Base-by-base conservation (phyloP, 2,113 vertebrate genomes). In the Ictalurus punctatus region DNA sequence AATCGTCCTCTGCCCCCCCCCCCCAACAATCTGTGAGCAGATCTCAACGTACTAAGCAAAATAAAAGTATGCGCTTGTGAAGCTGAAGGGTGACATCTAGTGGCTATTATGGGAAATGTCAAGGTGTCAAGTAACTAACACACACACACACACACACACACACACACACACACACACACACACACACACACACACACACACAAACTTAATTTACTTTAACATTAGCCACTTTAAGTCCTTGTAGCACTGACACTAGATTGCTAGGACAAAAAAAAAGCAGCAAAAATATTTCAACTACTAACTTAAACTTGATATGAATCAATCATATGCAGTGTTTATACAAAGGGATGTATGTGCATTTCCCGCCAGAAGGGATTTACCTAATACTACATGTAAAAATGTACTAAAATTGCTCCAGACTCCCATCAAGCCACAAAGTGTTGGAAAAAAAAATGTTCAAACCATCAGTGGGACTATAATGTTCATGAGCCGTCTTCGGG, bases 81-180 rank as follows among this genome's bases (percentile, higher is more conserved):
- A 69, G 80, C 19, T 37, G 25, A 69, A 71, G 61, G 13, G n/a
- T 69, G 63, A 2, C 86, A 87, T 82, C 86, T 87, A 81, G 63
- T 87, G 86, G 86, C 19, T 69, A 23, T n/a, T 69, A 8, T 19
- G 10, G n/a, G 34, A 86, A n/a, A 10, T 67, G 76, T 56, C 7
- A 16, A 34, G 4, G 27, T 78, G 23, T 61, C 13, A 34, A 23
- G n/a, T 65, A 1, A n/a, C 67, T n/a, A n/a, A 69, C 40, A 13
- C 40, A 52, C 10, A 27, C 3, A 52, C n/a, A n/a, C n/a, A n/a
- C n/a, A n/a, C 1, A 78, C 16, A 12, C 37, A 48, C 69, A 8
- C 71, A 74, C 71, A 21, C 34, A 44, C 37, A 23, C 73, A 76
- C 37, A 76, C n/a, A 71, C n/a, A 71, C 13, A 71, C n/a, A 65